Base-by-base conservation (phyloP, 2,888 invertebrate genomes). In the Scaeva pyrastri region DNA sequence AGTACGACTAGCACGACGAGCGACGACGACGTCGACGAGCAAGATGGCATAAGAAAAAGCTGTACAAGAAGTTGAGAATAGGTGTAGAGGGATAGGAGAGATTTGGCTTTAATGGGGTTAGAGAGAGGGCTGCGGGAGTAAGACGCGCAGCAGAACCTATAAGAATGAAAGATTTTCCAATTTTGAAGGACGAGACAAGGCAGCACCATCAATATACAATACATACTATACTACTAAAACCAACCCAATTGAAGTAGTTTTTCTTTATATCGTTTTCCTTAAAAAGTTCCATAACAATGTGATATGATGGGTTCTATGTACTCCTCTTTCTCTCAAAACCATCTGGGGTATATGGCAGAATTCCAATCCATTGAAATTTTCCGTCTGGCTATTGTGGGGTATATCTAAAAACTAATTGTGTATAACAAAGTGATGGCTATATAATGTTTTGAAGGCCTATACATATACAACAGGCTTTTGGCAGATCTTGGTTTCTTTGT, bases 341-440 rank as follows among this genome's bases (percentile, higher is more conserved):
- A 62, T 52, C 36, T 21, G 21, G 6, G 31, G 5, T 3, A 43
- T 50, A 74, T 86, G 82, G 82, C 86, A 78, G 39, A 7, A 74
- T 74, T 86, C 85, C 85, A 82, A 82, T 86, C 74, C 55, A 55
- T 74, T 78, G 74, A 85, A 81, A 64, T 55, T 64, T 58, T 71
- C 31, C 45, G 31, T 74, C 64, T 55, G 60, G 23, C 36, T n/a
- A 6, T 52, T 2, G 10, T 21, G 50, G 39, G 55, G 68, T 50
- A 62, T 66, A 12, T 55, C n/a, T 14, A 73, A 43, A 36, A 39
- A 56, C 23, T 16, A 1, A 48, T 48, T 66, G 3, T n/a, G 12
- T 36, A 6, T 56, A 11, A 31, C 31, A 43, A 36, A 41, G 19
- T 14, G 45, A 36, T 6, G 16, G 36, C 31, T 31, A 31, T n/a